A percentile compares a stretch with the other conserved stretches of the same genome.
Evolutionary conservation across 2,888 invertebrate genomes (phyloP).

Genomic region (Drosophila siamana): DNA sequence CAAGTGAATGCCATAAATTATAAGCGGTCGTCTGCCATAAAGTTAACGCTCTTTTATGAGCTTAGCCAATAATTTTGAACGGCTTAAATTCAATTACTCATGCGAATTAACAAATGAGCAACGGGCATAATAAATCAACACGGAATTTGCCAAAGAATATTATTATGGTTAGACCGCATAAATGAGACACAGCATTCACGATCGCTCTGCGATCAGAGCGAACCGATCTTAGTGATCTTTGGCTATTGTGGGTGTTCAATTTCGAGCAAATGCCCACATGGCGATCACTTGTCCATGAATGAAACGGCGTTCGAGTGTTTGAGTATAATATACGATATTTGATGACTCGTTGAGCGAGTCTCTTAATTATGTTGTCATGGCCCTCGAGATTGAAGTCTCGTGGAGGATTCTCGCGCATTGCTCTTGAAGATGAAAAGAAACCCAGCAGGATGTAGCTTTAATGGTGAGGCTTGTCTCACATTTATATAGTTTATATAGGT

Average conservation of each 20-base stretch:
- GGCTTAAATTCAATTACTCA: slow-evolving; percentile 67
- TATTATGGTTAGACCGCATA: slow-evolving; percentile 41
- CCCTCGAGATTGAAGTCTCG: slow-evolving; percentile 49
- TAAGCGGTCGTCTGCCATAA: slow-evolving; percentile 46
- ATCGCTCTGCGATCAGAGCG: slow-evolving; percentile 2
- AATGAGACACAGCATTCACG: slow-evolving; percentile 32
- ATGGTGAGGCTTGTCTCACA: slow-evolving; percentile 4
- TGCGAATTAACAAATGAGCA: slow-evolving; percentile 46
- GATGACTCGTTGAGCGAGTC: slow-evolving; percentile 44
- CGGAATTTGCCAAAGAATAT: slow-evolving; percentile 39
- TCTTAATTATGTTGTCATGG: slow-evolving; percentile 61
- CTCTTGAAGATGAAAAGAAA: slow-evolving; percentile 20
- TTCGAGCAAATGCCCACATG: slow-evolving; percentile 27
- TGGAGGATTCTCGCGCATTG: slow-evolving; percentile 47
- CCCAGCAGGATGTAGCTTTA: slow-evolving; percentile 45
- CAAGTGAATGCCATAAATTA: slow-evolving; percentile 64
- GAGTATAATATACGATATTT: slow-evolving; percentile 38
- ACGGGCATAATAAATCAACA: slow-evolving; percentile 63
- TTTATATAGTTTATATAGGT: slow-evolving; percentile 25
- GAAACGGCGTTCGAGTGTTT: slow-evolving; percentile 26
- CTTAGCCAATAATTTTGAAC: slow-evolving; percentile 26
- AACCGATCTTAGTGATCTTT: slow-evolving; percentile 7
- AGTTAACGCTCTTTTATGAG: slow-evolving; percentile 33
- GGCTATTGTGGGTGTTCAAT: slow-evolving; percentile 41
- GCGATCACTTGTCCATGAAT: slow-evolving; percentile 42